Evolutionary conservation across 2,113 vertebrate genomes (phyloP).

Genomic region (Eptatretus burgeri): DNA sequence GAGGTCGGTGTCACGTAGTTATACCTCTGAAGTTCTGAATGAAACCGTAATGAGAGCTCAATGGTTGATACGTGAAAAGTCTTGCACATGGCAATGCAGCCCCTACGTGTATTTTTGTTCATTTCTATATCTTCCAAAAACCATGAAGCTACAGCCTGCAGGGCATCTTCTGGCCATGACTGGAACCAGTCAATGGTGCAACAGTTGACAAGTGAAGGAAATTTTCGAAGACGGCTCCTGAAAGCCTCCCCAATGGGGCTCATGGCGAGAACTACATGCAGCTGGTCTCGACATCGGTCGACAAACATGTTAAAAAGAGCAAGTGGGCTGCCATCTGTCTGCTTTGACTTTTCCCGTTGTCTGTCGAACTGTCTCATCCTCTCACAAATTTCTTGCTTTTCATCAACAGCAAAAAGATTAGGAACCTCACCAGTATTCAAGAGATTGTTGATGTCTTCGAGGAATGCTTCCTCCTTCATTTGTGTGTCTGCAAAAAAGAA

Average conservation of each 20-base stretch:
- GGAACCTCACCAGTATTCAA: constrained; percentile 65
- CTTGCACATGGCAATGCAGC: constrained; percentile 59
- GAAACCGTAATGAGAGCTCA: constrained; percentile 27
- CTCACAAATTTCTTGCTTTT: constrained; percentile 55
- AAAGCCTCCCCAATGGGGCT: constrained; percentile 64
- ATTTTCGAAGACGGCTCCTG: constrained; percentile 35
- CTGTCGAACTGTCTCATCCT: constrained; percentile 42
- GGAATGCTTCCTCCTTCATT: constrained; percentile 53
- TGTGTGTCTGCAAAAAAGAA: constrained; percentile 63
- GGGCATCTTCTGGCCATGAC: constrained; percentile 66
- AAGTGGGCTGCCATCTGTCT: constrained; percentile 42
- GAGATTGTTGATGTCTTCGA: constrained; percentile 57
- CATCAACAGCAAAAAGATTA: constrained; percentile 43
- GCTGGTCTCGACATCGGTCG: constrained; percentile 43
- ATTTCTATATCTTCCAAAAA: constrained; percentile 53
- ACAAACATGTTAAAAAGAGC: constrained; percentile 64
- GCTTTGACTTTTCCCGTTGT: constrained; percentile 34
- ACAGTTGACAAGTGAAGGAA: constrained; percentile 63
- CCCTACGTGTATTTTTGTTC: constrained; percentile 25
- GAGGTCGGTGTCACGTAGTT: constrained; percentile 78
- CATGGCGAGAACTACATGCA: constrained; percentile 57
- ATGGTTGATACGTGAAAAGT: constrained; percentile 50
- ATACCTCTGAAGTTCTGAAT: constrained; percentile 31
- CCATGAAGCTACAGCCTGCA: constrained; percentile 46
- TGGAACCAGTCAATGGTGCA: constrained; percentile 85